Percentiles rank a stretch among this genome's conserved stretches.
phyloP scores from a whole-genome alignment of 2,888 invertebrate genomes.

The Ptychoptera albimana region DNA sequence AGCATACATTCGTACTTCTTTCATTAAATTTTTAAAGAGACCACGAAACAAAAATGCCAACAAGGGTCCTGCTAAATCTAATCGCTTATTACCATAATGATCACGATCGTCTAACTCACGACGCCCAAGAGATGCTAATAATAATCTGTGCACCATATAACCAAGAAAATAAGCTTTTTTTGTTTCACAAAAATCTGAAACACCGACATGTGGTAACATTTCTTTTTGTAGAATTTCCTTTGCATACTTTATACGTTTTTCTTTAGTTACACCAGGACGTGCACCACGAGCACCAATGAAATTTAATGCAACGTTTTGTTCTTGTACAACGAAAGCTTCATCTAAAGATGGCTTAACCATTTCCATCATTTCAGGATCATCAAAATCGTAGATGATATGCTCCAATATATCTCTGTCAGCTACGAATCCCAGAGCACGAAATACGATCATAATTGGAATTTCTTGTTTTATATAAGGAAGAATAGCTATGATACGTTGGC shows the following conservation, averaged over 20 bases:
- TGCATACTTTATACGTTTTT: constrained; percentile 98
- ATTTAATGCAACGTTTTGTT: constrained; percentile 96
- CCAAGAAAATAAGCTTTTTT: constrained; percentile 98
- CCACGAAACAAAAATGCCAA: constrained; percentile 94
- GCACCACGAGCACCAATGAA: constrained; percentile 98
- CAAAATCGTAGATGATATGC: constrained; percentile 99
- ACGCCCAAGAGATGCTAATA: constrained; percentile 88
- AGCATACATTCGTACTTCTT: constrained; percentile 95
- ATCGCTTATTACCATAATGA: constrained; percentile 98
- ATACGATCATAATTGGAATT: constrained; percentile 99
- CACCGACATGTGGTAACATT: constrained; percentile 99
- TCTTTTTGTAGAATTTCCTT: constrained; percentile 98
- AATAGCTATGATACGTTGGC: constrained; percentile 94
- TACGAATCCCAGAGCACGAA: constrained; percentile 96
- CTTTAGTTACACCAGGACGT: constrained; percentile 94
- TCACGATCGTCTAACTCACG: constrained; percentile 97
- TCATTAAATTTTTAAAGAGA: constrained; percentile 87
- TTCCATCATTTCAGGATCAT: constrained; percentile 99
- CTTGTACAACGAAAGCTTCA: constrained; percentile 98
- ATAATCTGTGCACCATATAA: constrained; percentile 96
- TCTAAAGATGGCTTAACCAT: constrained; percentile 99
- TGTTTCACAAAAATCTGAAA: constrained; percentile 98
- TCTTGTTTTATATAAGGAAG: constrained; percentile 98
- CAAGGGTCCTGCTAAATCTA: constrained; percentile 94
- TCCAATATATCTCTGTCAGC: constrained; percentile 98